These are phyloP conservation scores for Procambarus virginalis DNA, from an alignment of 1,140 invertebrate genomes.

Conservation along the genomic window DNA sequence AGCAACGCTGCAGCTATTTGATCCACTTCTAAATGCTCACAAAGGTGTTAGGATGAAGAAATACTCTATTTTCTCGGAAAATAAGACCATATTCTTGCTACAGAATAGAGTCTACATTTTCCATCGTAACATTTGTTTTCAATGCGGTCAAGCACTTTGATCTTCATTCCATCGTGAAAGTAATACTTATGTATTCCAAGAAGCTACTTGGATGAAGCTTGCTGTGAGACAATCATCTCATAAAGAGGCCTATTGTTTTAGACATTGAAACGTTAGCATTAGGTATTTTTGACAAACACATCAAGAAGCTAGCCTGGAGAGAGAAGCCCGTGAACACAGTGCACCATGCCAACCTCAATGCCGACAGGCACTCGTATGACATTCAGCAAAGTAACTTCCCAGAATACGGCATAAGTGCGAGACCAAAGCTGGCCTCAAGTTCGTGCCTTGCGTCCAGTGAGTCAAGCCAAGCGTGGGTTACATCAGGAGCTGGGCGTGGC, in stretches of 20 bases:
- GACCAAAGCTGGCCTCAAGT: not conserved
- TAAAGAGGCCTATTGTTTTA: too few species aligned
- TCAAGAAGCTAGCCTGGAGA: too few species aligned
- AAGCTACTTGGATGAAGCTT: not conserved
- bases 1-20: not conserved
- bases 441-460: not conserved
- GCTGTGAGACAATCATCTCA: not conserved
- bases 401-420: not conserved
- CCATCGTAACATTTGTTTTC: not conserved
- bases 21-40: not conserved
- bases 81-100: not conserved
- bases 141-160: slow-evolving; percentile 7
- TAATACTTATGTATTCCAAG: not conserved
- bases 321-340: not conserved
- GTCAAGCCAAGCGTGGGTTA: not conserved
- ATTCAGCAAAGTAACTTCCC: not conserved
- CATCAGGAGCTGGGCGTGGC: not conserved
- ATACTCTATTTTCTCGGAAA: not conserved
- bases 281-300: too few species aligned
- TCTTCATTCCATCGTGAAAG: slow-evolving; percentile 1
- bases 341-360: not conserved
- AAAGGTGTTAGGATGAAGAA: not conserved
- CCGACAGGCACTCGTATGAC: not conserved
- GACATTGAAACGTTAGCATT: too few species aligned
- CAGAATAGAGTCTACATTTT: not conserved